Conservation (phyloP, 64 coral and sea anemone species). For the Pocillopora verrucosa region DNA sequence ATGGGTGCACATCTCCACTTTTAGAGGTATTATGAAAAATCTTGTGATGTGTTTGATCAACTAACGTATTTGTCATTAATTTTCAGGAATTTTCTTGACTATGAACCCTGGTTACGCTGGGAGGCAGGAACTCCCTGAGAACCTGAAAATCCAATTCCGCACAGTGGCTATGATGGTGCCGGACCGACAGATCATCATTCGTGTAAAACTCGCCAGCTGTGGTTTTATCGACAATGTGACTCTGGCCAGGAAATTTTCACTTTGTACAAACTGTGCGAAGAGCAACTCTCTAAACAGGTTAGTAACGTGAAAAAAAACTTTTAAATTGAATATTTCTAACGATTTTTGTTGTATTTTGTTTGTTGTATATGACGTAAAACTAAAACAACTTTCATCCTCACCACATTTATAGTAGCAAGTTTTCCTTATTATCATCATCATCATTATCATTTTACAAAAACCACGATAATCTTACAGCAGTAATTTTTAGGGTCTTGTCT, state of each 20-base stretch:
- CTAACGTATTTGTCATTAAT: neutral
- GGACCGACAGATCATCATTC: slow-evolving; percentile 94
- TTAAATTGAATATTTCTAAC: neutral
- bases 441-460: no score
- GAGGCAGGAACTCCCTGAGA: slow-evolving; percentile 88
- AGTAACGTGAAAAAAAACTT: neutral
- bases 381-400: no score
- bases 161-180: slow-evolving; percentile 99
- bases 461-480: no score
- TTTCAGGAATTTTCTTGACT: slow-evolving; percentile 57
- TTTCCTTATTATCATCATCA: no score
- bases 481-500: no score
- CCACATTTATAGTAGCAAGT: no score
- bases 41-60: no score
- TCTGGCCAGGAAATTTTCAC: slow-evolving; percentile 95
- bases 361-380: no score
- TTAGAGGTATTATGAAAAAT: no score
- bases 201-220: slow-evolving; percentile 93
- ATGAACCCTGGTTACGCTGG: slow-evolving; percentile 69
- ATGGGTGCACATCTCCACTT: no score
- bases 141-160: slow-evolving; percentile 96
- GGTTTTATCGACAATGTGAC: slow-evolving; percentile 95
- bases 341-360: no score
- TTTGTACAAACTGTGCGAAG: slow-evolving; percentile 94
- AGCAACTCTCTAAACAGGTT: slow-evolving; percentile 96